A percentile compares a stretch with the other conserved stretches of the same genome.
Evolutionary conservation across 2,113 vertebrate genomes (phyloP).

Genomic region (Edolisoma coerulescens): DNA sequence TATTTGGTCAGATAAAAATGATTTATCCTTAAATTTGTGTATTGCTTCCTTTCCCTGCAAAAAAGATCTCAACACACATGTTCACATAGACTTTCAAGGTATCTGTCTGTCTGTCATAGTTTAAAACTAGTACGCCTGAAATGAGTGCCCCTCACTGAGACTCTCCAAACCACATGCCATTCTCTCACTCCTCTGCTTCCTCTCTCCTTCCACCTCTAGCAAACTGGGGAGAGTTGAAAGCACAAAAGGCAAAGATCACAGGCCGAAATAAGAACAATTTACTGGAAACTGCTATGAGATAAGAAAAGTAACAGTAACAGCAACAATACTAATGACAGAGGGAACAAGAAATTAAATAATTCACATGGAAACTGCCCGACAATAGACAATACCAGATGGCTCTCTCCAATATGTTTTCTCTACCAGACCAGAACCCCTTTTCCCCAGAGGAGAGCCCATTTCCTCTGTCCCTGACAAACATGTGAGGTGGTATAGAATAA

Average conservation of each 20-base stretch:
- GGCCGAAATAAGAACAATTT: neutral
- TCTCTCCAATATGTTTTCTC: neutral
- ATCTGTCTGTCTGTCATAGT: neutral
- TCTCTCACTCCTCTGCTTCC: neutral
- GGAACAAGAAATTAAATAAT: neutral
- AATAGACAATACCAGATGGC: neutral
- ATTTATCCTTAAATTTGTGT: neutral
- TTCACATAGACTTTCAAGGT: neutral
- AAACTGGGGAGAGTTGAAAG: neutral
- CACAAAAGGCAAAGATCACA: neutral
- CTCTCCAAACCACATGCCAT: neutral
- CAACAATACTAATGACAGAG: neutral
- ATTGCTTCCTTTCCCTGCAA: neutral
- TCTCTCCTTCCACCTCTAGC: neutral
- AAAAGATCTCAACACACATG: neutral
- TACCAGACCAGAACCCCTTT: neutral
- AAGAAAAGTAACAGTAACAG: neutral
- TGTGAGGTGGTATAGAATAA: neutral
- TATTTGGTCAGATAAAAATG: neutral
- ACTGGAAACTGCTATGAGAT: neutral
- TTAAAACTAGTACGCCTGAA: neutral
- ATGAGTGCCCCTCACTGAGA: neutral
- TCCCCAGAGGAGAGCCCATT: neutral
- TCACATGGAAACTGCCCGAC: rapidly evolving
- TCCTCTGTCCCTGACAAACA: neutral